Base-by-base conservation (phyloP, 2,797 vertebrate species). In the Arnoldichthys spilopterus region DNA sequence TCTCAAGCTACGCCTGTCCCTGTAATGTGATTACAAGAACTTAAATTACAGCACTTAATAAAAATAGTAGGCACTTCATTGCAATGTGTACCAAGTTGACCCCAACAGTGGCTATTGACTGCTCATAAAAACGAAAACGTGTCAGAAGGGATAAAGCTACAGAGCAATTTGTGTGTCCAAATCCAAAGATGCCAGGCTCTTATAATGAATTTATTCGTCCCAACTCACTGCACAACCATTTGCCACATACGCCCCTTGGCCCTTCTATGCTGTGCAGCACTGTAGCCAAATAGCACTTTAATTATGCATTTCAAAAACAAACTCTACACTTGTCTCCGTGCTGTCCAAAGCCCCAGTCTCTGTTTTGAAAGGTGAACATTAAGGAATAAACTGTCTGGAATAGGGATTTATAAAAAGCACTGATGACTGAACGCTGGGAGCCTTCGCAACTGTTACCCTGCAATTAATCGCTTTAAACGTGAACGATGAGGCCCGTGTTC, bases 381-480 rank as follows among this genome's bases (percentile, higher is more conserved):
- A 81, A 76, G 58, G 72, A 80, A 78, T 81, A 82, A 74, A 49
- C 63, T 74, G 51, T 72, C 68, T 71, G 62, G 51, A 70, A 40
- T 45, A 59, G 72, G 53, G 72, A 54, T 58, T 76, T 82, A 72
- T 76, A 82, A 74, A 81, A 81, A 72, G 59, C 73, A 58, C 62
- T 61, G 67, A 81, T 79, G 69, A 82, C 80, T 74, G 58, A 85
- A 61, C 34, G 59, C 51, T 18, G 45, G 78, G 72, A 24, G 61
- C 62, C 62, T 85, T 76, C 76, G 71, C 68, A 75, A 74, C 68
- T 68, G 62, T 72, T 77, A 81, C 16, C 78, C 78, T 66, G 77
- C 84, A 85, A 83, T 86, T 85, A 85, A 84, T 69, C 32, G 82
- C 66, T 85, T 76, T 76, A 74, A 82, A 82, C 79, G 84, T 72